Evolutionary conservation across 1,140 invertebrate species (phyloP), one percentile per base, ranked within the genome.

Genomic region (Marisa cornuarietis): DNA sequence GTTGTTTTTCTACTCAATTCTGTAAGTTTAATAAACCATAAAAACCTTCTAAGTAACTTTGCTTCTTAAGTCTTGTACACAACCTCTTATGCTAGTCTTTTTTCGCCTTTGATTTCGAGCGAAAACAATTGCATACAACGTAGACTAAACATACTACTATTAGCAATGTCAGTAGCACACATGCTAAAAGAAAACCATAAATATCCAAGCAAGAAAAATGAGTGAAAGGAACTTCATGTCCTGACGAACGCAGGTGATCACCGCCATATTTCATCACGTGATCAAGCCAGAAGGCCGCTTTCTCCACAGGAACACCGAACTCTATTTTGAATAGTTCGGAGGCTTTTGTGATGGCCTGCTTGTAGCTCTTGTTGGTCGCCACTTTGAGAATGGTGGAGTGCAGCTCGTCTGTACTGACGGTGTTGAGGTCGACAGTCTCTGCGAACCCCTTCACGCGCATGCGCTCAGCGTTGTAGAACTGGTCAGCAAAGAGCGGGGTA

Each of bases 401-500:
- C 52, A 75, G 3, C 42, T 75, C 54, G 24, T 75, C 52, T 24
- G 52, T 52, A 31, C 31, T 71, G 8, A 51, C n/a, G 16, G 31
- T 42, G 8, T 76, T 24, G n/a, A 81, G 58, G 54, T 81, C 80
- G 6, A 71, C 71, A 14, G 18, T 26, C 20, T 73, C 63, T 49
- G 58, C 80, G 66, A 78, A 68, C 13, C 65, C 80, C 77, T 71
- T 78, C 61, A 49, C 54, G 31, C 42, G 52, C 11, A 84, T 62
- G 51, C 79, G 51, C 26, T 81, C 52, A 16, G 79, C 77, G 71
- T 83, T 83, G 31, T 76, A 77, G 8, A 11, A 16, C 63, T 84
- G 83, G 65, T 84, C 82, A n/a, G 58, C 82, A 69, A 81, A 83
- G 77, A 96, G 88, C 13, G 95, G 95, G 83, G 95, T 93, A 14